Evolutionary conservation across 2,797 vertebrate genomes (phyloP).

Genomic region (Leptoclinus maculatus): DNA sequence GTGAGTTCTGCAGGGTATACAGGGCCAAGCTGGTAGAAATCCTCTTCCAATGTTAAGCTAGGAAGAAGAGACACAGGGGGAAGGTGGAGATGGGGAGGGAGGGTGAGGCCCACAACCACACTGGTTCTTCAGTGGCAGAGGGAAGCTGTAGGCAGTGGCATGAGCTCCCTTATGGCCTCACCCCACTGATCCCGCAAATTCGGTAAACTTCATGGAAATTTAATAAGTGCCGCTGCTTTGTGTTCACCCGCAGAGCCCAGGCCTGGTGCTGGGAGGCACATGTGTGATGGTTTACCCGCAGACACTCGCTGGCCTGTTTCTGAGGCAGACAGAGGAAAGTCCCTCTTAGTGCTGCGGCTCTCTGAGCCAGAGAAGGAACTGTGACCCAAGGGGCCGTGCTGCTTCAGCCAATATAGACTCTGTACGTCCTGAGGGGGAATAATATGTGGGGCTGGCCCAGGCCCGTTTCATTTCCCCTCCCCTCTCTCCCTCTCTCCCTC

Average conservation of each 20-base stretch:
- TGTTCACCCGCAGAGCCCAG: constrained; percentile 80
- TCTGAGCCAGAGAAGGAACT: constrained; percentile 74
- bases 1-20: constrained; percentile 60
- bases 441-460: constrained; percentile 80
- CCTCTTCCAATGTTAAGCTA: constrained; percentile 48
- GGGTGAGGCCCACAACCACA: constrained; percentile 67
- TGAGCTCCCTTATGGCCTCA: constrained; percentile 75
- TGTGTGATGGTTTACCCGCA: constrained; percentile 82
- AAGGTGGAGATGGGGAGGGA: constrained; percentile 65
- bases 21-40: constrained; percentile 40
- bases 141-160: constrained; percentile 78
- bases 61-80: constrained; percentile 83
- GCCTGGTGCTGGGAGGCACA: constrained; percentile 81
- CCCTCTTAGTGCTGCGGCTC: constrained; percentile 72
- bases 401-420: constrained; percentile 82
- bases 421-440: constrained; percentile 85
- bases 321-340: constrained; percentile 73
- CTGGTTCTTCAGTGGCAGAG: constrained; percentile 66
- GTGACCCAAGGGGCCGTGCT: constrained; percentile 81
- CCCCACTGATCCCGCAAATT: constrained; percentile 86
- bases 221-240: constrained; percentile 86
- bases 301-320: constrained; percentile 70
- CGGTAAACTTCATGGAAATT: constrained; percentile 88
- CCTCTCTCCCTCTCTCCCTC: constrained; percentile 56
- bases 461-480: constrained; percentile 82